Evolutionary conservation across 1,140 invertebrate genomes (phyloP).

Genomic region (Leguminivora glycinivorella): DNA sequence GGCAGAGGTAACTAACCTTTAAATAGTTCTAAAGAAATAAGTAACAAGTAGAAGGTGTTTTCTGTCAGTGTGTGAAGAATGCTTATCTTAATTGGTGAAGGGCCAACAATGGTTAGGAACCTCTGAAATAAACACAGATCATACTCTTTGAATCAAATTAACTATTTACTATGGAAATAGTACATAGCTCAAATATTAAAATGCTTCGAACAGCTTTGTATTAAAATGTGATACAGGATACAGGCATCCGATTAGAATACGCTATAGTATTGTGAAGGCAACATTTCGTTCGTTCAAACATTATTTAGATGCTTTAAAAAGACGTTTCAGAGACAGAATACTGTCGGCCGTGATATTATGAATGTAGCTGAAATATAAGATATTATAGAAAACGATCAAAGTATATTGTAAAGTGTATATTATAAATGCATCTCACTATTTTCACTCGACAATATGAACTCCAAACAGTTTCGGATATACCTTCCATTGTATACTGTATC

Average conservation of each 20-base stretch:
- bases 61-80: too few species aligned
- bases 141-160: too few species aligned
- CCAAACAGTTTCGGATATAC: slow-evolving; percentile 45
- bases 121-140: too few species aligned
- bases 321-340: slow-evolving; percentile 44
- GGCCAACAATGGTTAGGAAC: too few species aligned
- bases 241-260: neutral
- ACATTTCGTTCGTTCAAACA: slow-evolving; percentile 25
- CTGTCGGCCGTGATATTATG: slow-evolving; percentile 61
- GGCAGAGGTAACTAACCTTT: neutral
- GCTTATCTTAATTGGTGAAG: too few species aligned
- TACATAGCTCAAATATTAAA: neutral
- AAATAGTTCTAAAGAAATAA: neutral
- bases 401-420: slow-evolving; percentile 53
- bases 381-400: slow-evolving; percentile 42
- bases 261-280: neutral
- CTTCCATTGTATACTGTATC: slow-evolving; percentile 45
- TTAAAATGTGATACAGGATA: slow-evolving; percentile 19
- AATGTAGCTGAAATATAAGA: slow-evolving; percentile 49
- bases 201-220: neutral
- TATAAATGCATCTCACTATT: slow-evolving; percentile 41
- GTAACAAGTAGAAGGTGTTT: too few species aligned
- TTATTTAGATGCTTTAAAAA: slow-evolving; percentile 60
- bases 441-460: slow-evolving; percentile 60
- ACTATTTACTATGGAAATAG: neutral